A percentile compares a stretch with the other conserved stretches of the same genome.
Evolutionary conservation across 2,888 invertebrate species (phyloP).

Genomic region (Aleiodes testaceus): DNA sequence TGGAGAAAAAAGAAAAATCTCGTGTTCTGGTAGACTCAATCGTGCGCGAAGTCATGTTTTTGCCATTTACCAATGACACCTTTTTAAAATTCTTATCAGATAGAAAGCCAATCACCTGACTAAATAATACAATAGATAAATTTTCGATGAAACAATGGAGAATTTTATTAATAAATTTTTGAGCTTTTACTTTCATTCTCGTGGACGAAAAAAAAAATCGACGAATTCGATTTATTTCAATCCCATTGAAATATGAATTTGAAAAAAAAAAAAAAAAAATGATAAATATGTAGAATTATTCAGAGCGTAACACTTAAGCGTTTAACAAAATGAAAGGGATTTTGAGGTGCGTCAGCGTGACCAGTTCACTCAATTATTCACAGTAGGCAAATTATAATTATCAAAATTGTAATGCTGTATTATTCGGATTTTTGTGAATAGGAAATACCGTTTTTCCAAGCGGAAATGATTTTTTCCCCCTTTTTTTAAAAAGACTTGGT

Average conservation of each 20-base stretch:
- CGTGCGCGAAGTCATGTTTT: constrained; percentile 39
- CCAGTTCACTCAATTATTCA: too few species aligned
- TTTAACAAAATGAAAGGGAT: constrained; percentile 13
- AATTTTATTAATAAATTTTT: background rate
- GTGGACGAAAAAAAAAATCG: too few species aligned
- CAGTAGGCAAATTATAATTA: too few species aligned
- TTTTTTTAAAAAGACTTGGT: too few species aligned
- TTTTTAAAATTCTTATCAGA: constrained; percentile 18
- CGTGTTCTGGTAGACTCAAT: constrained; percentile 29
- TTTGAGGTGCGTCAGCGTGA: too few species aligned
- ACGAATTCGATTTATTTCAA: background rate
- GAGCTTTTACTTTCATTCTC: too few species aligned
- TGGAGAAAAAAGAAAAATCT: constrained; percentile 4
- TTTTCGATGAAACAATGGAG: background rate
- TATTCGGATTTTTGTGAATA: too few species aligned
- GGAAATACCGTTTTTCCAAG: too few species aligned
- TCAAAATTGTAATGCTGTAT: too few species aligned
- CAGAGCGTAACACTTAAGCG: constrained; percentile 41
- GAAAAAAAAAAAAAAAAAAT: constrained; percentile 9
- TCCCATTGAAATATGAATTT: background rate
- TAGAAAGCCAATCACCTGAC: constrained; percentile 28
- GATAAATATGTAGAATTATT: constrained; percentile 38
- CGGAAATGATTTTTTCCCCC: too few species aligned
- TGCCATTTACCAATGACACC: constrained; percentile 7
- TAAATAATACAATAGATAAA: background rate